A percentile compares a stretch with the other conserved stretches of the same genome.
phyloP scores from a whole-genome alignment of 2,113 vertebrate genomes.

The Plecotus auritus region DNA sequence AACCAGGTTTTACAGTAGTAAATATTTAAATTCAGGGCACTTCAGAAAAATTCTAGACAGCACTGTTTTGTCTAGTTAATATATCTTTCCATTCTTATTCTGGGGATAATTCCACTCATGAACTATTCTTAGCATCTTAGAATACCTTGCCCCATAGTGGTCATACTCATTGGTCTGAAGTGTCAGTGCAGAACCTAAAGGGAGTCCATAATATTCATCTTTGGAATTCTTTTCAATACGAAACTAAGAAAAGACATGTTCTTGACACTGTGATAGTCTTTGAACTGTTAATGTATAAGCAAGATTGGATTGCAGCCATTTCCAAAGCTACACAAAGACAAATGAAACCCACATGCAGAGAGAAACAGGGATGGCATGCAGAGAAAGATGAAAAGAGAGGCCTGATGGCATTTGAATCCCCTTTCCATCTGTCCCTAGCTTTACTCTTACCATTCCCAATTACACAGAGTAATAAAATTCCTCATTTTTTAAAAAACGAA shows the following conservation, averaged over 20 bases:
- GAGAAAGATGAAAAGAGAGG: background rate
- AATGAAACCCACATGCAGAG: background rate
- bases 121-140: background rate
- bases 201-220: background rate
- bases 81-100: background rate
- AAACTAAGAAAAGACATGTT: background rate
- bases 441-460: background rate
- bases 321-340: background rate
- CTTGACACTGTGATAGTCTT: background rate
- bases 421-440: background rate
- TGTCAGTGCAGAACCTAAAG: background rate
- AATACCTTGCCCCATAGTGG: too few relatives aligned
- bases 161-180: background rate
- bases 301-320: background rate
- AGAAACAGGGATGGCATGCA: background rate
- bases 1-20: conserved; percentile 31
- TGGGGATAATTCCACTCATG: background rate
- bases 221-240: background rate
- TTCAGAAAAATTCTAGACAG: conserved; percentile 9
- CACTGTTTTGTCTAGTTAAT: background rate
- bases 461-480: background rate
- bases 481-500: background rate
- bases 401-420: background rate
- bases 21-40: conserved; percentile 50
- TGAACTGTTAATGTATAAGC: background rate